Percentiles rank a stretch among this genome's conserved stretches.
phyloP scores from a whole-genome alignment of 2,113 vertebrate genomes.

The Epinephelus cyanopodus region DNA sequence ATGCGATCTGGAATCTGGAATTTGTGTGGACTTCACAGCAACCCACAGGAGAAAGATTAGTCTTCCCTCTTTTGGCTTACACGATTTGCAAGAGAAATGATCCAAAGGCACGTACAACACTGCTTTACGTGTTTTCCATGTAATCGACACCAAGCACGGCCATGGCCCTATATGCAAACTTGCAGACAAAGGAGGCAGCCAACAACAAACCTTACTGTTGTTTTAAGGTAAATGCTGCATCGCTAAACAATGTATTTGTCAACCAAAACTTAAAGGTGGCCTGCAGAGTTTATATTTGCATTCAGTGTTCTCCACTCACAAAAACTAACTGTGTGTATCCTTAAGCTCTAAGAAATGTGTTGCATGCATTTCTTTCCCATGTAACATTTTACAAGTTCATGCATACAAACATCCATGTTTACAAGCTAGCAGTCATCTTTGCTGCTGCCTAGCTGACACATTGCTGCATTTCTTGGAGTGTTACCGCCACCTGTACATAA shows the following conservation, averaged over 20 bases:
- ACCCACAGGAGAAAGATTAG: neutral
- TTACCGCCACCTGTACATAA: no score
- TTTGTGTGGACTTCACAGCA: neutral
- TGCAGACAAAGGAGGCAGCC: neutral
- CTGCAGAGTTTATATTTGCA: neutral
- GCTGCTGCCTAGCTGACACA: no score
- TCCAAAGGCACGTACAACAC: neutral
- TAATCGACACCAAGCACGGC: neutral
- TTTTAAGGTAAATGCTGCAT: no score
- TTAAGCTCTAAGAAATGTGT: neutral
- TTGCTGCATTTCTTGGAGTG: no score
- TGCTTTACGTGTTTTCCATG: neutral
- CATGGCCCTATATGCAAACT: neutral
- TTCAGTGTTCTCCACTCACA: neutral
- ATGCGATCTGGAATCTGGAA: neutral
- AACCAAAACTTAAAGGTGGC: neutral
- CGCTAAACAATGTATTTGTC: no score
- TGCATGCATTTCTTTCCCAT: neutral
- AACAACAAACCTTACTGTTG: neutral
- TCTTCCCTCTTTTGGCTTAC: fast-evolving
- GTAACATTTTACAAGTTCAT: no score
- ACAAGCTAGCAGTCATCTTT: no score
- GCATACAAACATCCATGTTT: no score
- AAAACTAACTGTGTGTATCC: no score
- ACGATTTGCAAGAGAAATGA: constrained; percentile 27